Conservation (phyloP, 2,888 invertebrate species). For the Orthosia gothica region DNA sequence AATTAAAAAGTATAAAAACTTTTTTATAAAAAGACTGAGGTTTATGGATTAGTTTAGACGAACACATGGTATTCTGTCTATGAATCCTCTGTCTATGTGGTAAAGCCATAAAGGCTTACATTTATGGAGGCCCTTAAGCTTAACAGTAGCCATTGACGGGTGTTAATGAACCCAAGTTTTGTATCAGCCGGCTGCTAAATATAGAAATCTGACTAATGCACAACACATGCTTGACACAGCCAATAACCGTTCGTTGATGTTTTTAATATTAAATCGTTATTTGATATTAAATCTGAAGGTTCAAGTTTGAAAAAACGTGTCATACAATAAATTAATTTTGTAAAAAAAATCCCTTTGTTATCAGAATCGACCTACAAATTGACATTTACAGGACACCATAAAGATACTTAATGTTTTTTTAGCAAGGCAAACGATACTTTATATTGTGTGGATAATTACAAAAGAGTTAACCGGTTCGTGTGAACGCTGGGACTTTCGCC, state of each 20-base stretch:
- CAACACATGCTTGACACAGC: slow-evolving; percentile 83
- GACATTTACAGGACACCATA: neutral
- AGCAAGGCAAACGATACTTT: neutral
- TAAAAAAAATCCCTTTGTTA: neutral
- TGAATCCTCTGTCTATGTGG: neutral
- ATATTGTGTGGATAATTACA: slow-evolving; percentile 73
- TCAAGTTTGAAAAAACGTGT: slow-evolving; percentile 8
- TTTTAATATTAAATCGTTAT: slow-evolving; percentile 71
- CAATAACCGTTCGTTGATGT: slow-evolving; percentile 72
- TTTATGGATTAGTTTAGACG: neutral
- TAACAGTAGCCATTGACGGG: slow-evolving; percentile 71
- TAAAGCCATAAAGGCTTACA: slow-evolving; percentile 38
- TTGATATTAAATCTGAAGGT: slow-evolving; percentile 12
- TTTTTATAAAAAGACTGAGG: neutral
- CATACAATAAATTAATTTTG: neutral
- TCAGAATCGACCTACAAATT: neutral
- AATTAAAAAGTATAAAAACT: neutral
- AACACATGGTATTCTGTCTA: slow-evolving; percentile 1
- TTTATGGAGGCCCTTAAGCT: slow-evolving; percentile 64
- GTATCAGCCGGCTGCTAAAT: slow-evolving; percentile 81
- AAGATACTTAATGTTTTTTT: slow-evolving; percentile 11
- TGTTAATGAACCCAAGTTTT: slow-evolving; percentile 83
- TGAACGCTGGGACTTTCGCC: slow-evolving; percentile 84
- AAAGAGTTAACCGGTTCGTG: slow-evolving; percentile 82
- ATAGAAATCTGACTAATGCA: slow-evolving; percentile 86